These are phyloP conservation scores for Eupsittula cactorum DNA, from an alignment of 2,113 vertebrate species.

Conservation along the genomic window DNA sequence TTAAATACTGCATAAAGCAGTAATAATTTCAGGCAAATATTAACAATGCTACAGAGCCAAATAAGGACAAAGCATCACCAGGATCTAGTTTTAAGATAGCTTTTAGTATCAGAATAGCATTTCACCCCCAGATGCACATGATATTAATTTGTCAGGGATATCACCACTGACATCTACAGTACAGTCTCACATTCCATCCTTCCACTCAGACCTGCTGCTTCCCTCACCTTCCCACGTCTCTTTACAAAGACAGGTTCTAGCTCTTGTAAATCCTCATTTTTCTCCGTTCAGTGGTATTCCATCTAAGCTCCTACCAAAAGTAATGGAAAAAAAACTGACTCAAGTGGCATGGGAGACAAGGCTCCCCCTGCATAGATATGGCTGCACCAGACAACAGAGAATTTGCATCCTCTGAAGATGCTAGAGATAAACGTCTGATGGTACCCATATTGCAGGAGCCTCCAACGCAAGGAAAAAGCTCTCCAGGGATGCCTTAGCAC, in stretches of 20 bases:
- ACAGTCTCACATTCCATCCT: neutral
- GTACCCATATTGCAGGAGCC: neutral
- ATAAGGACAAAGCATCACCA: neutral
- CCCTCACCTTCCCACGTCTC: neutral
- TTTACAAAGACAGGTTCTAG: neutral
- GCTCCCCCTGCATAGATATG: neutral
- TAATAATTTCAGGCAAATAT: neutral
- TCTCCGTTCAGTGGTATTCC: neutral
- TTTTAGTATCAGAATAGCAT: neutral
- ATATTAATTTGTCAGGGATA: neutral
- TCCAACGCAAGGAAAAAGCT: neutral
- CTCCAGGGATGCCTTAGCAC: neutral
- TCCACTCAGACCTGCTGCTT: neutral
- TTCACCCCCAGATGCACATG: neutral
- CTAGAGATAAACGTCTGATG: neutral
- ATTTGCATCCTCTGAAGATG: neutral
- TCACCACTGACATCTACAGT: neutral
- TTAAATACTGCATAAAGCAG: neutral
- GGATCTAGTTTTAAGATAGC: neutral
- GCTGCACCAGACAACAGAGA: rapidly evolving
- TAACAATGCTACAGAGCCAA: neutral
- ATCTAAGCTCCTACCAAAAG: neutral
- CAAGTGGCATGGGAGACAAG: neutral
- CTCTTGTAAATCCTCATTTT: neutral
- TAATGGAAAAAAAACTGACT: neutral